Percentiles rank a stretch among this genome's conserved stretches.
Evolutionary conservation across 2,888 invertebrate genomes (phyloP).

Genomic region (Cetonia aurata): DNA sequence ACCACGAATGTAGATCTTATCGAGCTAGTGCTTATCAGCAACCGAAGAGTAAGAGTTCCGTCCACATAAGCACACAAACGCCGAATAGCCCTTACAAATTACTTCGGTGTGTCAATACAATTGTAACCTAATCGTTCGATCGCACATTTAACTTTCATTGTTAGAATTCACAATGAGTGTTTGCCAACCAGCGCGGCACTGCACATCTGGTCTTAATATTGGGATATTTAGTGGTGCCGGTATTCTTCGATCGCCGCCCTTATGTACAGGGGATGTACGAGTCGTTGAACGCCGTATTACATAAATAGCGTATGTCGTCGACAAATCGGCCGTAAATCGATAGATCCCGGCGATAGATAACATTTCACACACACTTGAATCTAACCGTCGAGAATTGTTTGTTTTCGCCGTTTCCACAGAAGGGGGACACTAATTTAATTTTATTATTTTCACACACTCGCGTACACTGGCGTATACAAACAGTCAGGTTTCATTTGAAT

Average conservation of each 20-base stretch:
- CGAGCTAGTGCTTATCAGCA: slow-evolving; percentile 54
- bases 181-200: slow-evolving; percentile 59
- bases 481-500: slow-evolving; percentile 35
- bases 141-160: slow-evolving; percentile 67
- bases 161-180: slow-evolving; percentile 63
- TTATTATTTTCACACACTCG: slow-evolving; percentile 47
- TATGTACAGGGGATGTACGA: slow-evolving; percentile 52
- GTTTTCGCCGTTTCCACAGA: slow-evolving; percentile 45
- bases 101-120: slow-evolving; percentile 65
- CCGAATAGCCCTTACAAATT: slow-evolving; percentile 65
- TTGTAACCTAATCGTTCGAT: slow-evolving; percentile 65
- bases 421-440: slow-evolving; percentile 48
- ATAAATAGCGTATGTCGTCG: slow-evolving; percentile 62
- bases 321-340: slow-evolving; percentile 61
- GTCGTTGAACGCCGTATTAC: slow-evolving; percentile 61
- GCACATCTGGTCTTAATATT: slow-evolving; percentile 64
- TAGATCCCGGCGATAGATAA: slow-evolving; percentile 63
- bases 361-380: slow-evolving; percentile 64
- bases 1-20: slow-evolving; percentile 61
- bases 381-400: slow-evolving; percentile 49
- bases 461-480: slow-evolving; percentile 10
- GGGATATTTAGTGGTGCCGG: slow-evolving; percentile 50
- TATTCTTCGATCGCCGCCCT: slow-evolving; percentile 49
- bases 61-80: slow-evolving; percentile 32
- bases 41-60: slow-evolving; percentile 39